These are phyloP conservation scores for Pseudobourletiella spinata DNA, from an alignment of 1,140 invertebrate genomes.

Conservation along the genomic window DNA sequence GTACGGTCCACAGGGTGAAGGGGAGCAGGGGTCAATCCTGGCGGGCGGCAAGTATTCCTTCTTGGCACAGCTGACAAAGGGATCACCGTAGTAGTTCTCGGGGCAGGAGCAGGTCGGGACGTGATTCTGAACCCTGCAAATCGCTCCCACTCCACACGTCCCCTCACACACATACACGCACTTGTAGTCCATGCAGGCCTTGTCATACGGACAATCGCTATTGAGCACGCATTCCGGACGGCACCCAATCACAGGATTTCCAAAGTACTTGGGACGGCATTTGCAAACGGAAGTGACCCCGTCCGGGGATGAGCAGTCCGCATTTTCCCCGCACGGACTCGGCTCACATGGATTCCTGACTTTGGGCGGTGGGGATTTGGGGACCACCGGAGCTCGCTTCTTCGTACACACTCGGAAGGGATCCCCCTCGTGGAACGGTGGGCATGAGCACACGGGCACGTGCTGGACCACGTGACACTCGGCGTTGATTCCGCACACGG, in stretches of 20 bases:
- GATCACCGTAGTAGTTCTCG: constrained; percentile 31
- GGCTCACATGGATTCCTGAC: constrained; percentile 55
- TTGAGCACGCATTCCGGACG: constrained; percentile 53
- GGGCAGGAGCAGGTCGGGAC: constrained; percentile 64
- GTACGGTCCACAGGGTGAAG: constrained; percentile 47
- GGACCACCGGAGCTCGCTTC: constrained; percentile 36
- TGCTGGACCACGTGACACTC: constrained; percentile 29
- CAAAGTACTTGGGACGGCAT: constrained; percentile 56
- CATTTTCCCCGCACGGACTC: constrained; percentile 59
- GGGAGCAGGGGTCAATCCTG: constrained; percentile 33
- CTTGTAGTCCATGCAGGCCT: constrained; percentile 60
- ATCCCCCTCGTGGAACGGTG: constrained; percentile 66
- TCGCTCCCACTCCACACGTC: constrained; percentile 49
- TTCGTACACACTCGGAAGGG: constrained; percentile 49
- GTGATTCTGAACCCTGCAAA: constrained; percentile 43
- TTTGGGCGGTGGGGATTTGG: neutral
- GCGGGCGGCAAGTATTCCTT: constrained; percentile 41
- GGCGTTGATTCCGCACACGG: constrained; percentile 38
- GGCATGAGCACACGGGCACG: constrained; percentile 48
- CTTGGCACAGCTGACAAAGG: constrained; percentile 39
- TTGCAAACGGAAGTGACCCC: constrained; percentile 43
- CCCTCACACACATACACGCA: constrained; percentile 60
- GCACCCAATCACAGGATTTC: constrained; percentile 49
- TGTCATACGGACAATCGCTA: constrained; percentile 60
- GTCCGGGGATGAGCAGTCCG: constrained; percentile 1